A percentile compares a stretch with the other conserved stretches of the same genome.
phyloP scores from a whole-genome alignment of 2,113 vertebrate species.

The Larimichthys crocea region DNA sequence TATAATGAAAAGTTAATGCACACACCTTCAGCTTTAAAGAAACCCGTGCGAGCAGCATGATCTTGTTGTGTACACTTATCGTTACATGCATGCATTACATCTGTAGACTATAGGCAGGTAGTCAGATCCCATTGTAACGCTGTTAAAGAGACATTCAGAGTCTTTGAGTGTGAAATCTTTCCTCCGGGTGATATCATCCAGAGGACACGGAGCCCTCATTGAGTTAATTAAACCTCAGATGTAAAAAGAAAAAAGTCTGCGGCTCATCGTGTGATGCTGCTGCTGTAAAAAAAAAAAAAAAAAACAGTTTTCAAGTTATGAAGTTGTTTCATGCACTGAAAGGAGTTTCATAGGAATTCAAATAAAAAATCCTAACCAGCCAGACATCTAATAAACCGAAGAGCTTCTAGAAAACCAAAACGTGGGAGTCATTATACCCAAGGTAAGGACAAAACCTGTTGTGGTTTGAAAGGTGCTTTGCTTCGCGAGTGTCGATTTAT shows the following conservation, averaged over 20 bases:
- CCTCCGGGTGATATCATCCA: conserved; percentile 58
- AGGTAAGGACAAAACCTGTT: conserved; percentile 34
- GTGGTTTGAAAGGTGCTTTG: conserved; percentile 20
- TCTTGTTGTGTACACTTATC: not conserved
- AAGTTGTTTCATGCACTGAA: conserved; percentile 60
- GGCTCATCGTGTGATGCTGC: conserved; percentile 19
- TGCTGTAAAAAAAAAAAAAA: conserved; percentile 9
- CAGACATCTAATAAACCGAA: conserved; percentile 56
- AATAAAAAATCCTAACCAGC: conserved; percentile 59
- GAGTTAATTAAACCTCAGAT: conserved; percentile 75
- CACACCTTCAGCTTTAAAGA: conserved; percentile 54
- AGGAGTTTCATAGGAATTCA: conserved; percentile 68
- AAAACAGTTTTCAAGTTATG: conserved; percentile 63
- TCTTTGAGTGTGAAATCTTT: conserved; percentile 52
- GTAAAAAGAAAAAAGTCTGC: conserved; percentile 58
- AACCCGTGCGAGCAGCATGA: not conserved
- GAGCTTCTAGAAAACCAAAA: conserved; percentile 36
- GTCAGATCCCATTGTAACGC: not conserved
- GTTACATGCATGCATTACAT: not conserved
- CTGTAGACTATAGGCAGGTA: conserved; percentile 8
- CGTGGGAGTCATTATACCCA: conserved; percentile 30
- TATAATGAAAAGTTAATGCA: conserved; percentile 78
- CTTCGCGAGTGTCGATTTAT: not conserved
- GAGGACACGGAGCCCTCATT: conserved; percentile 66
- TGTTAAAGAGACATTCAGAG: conserved; percentile 31